These are phyloP conservation scores for Lordiphosa clarofinis DNA, from an alignment of 1,140 invertebrate genomes.

Conservation along the genomic window DNA sequence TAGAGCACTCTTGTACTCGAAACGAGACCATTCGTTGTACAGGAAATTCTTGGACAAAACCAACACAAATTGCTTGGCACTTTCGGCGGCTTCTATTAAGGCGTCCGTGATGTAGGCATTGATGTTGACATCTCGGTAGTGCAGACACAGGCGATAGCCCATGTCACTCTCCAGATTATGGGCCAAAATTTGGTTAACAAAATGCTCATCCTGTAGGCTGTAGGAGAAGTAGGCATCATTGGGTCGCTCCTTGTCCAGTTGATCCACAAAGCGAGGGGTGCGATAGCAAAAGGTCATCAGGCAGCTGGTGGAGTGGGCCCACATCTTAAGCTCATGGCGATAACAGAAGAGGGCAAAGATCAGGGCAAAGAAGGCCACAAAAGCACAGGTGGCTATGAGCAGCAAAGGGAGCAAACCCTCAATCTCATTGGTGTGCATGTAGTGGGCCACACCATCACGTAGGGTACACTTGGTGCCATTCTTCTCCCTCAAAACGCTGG, in stretches of 20 bases:
- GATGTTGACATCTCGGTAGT: slow-evolving; percentile 92
- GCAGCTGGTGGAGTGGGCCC: slow-evolving; percentile 92
- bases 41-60: slow-evolving; percentile 95
- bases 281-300: slow-evolving; percentile 88
- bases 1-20: slow-evolving; percentile 95
- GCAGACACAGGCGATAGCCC: slow-evolving; percentile 90
- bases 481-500: slow-evolving; percentile 84
- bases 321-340: slow-evolving; percentile 90
- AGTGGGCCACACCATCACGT: slow-evolving; percentile 84
- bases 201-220: slow-evolving; percentile 93
- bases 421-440: slow-evolving; percentile 87
- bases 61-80: slow-evolving; percentile 92
- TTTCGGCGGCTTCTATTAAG: slow-evolving; percentile 94
- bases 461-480: slow-evolving; percentile 86
- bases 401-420: slow-evolving; percentile 89
- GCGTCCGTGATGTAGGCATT: slow-evolving; percentile 92
- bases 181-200: slow-evolving; percentile 91
- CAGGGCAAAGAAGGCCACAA: slow-evolving; percentile 86
- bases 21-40: slow-evolving; percentile 95
- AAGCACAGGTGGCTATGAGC: slow-evolving; percentile 86
- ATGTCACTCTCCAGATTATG: slow-evolving; percentile 89
- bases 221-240: slow-evolving; percentile 96
- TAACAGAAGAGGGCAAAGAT: slow-evolving; percentile 89
- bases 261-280: slow-evolving; percentile 85
- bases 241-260: slow-evolving; percentile 89